phyloP scores from a whole-genome alignment of 2,113 vertebrate genomes.

The Beaufortia kweichowensis region DNA sequence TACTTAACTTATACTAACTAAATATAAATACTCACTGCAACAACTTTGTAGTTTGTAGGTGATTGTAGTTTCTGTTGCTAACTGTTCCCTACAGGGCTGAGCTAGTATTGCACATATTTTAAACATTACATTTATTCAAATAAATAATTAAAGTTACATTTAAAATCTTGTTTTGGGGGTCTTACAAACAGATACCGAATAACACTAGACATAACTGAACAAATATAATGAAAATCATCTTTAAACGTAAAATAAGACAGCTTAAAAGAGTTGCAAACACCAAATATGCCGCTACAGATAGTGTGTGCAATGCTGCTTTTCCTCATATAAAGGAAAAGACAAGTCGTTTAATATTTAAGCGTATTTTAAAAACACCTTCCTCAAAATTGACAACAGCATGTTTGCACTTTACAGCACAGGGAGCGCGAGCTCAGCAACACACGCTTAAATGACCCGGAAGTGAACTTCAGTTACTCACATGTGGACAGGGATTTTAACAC shows the following conservation, averaged over 20 bases:
- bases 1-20: too few relatives aligned
- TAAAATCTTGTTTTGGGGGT: neutral
- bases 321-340: too few relatives aligned
- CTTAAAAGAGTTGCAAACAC: too few relatives aligned
- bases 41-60: neutral
- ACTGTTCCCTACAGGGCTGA: neutral
- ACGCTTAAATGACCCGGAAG: constrained; percentile 69
- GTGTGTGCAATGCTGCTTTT: too few relatives aligned
- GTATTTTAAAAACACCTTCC: neutral
- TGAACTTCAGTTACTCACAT: constrained; percentile 64
- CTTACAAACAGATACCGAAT: neutral
- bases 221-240: too few relatives aligned
- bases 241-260: too few relatives aligned
- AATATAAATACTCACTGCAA: neutral
- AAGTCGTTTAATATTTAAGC: neutral
- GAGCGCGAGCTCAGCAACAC: constrained; percentile 59
- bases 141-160: neutral
- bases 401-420: neutral
- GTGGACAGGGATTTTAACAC: constrained; percentile 72
- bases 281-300: too few relatives aligned
- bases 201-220: too few relatives aligned
- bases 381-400: neutral
- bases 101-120: neutral
- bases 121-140: too few relatives aligned
- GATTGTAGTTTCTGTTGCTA: neutral